These are phyloP conservation scores for Catotricha subobsoleta DNA, from an alignment of 2,888 invertebrate species.

Conservation along the genomic window DNA sequence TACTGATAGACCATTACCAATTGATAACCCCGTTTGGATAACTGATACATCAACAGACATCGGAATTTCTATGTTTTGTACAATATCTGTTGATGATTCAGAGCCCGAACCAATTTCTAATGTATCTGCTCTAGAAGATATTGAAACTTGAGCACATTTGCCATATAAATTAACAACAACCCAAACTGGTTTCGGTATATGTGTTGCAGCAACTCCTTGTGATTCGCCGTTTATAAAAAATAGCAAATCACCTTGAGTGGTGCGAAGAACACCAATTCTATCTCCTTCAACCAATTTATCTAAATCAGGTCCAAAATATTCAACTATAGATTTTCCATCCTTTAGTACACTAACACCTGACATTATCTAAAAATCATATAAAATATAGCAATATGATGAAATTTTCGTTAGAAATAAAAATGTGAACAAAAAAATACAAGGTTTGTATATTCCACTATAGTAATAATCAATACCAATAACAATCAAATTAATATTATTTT, in stretches of 20 bases:
- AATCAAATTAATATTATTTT: not conserved
- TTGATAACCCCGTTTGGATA: no score
- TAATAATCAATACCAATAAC: constrained; percentile 6
- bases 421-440: not conserved
- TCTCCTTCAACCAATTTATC: constrained; percentile 69
- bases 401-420: not conserved
- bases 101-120: constrained; percentile 13
- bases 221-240: constrained; percentile 80
- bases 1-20: no score
- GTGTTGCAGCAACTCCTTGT: constrained; percentile 66
- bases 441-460: no score
- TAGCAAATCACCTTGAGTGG: constrained; percentile 61
- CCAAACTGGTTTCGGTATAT: constrained; percentile 54
- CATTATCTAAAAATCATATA: constrained; percentile 45
- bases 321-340: constrained; percentile 64
- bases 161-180: constrained; percentile 70
- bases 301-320: constrained; percentile 70
- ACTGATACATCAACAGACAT: constrained; percentile 18
- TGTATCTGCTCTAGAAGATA: constrained; percentile 17
- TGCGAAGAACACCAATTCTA: constrained; percentile 67
- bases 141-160: constrained; percentile 60
- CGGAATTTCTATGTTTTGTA: constrained; percentile 26
- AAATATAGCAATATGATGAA: not conserved
- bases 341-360: constrained; percentile 70
- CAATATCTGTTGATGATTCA: constrained; percentile 12